Evolutionary conservation across 2,888 invertebrate genomes (phyloP).

Genomic region (Euphydryas editha): DNA sequence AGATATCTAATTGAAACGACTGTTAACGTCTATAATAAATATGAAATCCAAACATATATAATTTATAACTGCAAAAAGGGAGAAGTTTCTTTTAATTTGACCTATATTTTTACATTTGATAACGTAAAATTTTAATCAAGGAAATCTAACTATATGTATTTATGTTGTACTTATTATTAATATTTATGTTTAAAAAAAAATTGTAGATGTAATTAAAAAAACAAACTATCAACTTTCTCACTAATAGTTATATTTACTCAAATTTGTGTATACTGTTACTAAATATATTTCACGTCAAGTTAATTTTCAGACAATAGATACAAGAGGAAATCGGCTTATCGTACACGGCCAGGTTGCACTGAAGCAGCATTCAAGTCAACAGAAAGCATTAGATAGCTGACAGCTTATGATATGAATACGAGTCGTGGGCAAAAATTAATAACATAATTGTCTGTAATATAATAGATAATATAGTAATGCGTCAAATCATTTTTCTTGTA

Average conservation of each 20-base stretch:
- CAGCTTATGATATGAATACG: slow-evolving; percentile 28
- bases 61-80: too few relatives aligned
- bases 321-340: slow-evolving; percentile 63
- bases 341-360: slow-evolving; percentile 52
- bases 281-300: slow-evolving; percentile 53
- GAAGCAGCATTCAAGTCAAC: slow-evolving; percentile 39
- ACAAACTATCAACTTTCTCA: neutral
- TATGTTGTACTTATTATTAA: too few relatives aligned
- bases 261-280: slow-evolving; percentile 6
- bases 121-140: too few relatives aligned
- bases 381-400: slow-evolving; percentile 30
- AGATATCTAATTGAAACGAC: too few relatives aligned
- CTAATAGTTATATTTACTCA: neutral
- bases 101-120: too few relatives aligned
- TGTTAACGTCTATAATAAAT: too few relatives aligned
- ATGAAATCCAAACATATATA: too few relatives aligned
- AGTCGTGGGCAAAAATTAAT: slow-evolving; percentile 2
- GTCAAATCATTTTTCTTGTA: too few relatives aligned
- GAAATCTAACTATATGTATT: too few relatives aligned
- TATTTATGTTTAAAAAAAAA: too few relatives aligned
- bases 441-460: neutral
- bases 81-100: too few relatives aligned
- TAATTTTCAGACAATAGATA: slow-evolving; percentile 61
- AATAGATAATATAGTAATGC: too few relatives aligned
- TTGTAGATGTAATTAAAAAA: neutral